phyloP scores from a whole-genome alignment of 2,888 invertebrate genomes.

The Cordilura impudica region DNA sequence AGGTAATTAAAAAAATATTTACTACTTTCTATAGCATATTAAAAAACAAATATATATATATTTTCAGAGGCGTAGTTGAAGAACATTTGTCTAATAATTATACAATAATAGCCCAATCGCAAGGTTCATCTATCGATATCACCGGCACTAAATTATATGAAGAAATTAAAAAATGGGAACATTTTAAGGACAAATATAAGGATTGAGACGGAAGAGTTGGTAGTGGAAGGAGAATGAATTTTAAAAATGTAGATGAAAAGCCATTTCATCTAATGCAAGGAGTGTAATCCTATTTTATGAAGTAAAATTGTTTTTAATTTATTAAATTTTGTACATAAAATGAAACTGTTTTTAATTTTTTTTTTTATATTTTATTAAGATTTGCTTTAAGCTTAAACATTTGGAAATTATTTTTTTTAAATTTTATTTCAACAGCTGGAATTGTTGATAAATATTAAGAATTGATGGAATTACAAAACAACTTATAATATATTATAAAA shows the following conservation, averaged over 20 bases:
- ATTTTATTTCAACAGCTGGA: conserved; percentile 26
- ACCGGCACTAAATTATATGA: conserved; percentile 79
- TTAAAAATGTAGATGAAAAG: too few relatives aligned
- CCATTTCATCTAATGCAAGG: too few relatives aligned
- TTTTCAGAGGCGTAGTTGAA: conserved; percentile 77
- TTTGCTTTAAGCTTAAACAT: conserved; percentile 64
- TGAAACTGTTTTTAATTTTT: conserved; percentile 58
- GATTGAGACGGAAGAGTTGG: background rate
- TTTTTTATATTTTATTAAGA: conserved; percentile 64
- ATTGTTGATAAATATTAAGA: conserved; percentile 48
- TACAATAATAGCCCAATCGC: conserved; percentile 79
- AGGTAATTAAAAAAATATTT: conserved; percentile 54
- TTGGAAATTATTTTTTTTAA: conserved; percentile 54
- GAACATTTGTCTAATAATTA: conserved; percentile 79
- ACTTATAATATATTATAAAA: conserved; percentile 5
- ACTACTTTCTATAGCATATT: background rate
- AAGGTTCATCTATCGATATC: conserved; percentile 79
- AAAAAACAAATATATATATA: background rate
- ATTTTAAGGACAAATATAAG: conserved; percentile 72
- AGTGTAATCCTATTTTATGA: too few relatives aligned
- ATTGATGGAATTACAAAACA: conserved; percentile 59
- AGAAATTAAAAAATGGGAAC: conserved; percentile 80
- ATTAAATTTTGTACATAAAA: background rate
- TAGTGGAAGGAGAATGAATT: background rate
- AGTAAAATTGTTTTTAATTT: background rate